These are phyloP conservation scores for Carposina sasakii DNA, from an alignment of 1,140 invertebrate genomes.

Conservation along the genomic window DNA sequence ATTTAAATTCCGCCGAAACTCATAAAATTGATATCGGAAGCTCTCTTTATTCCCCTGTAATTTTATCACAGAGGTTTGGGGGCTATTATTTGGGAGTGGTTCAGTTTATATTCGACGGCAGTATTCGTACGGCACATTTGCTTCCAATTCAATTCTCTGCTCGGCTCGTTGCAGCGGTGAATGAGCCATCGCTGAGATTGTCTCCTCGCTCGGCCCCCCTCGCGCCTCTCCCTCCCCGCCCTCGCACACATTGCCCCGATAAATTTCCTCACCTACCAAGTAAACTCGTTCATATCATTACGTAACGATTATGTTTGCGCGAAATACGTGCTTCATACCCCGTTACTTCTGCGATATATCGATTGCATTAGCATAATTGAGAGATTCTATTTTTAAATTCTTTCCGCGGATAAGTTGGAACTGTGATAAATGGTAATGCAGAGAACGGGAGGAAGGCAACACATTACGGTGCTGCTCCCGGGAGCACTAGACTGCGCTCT, in stretches of 20 bases:
- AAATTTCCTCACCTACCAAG: slow-evolving; percentile 25
- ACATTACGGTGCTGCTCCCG: not conserved
- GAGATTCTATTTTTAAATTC: too few species aligned
- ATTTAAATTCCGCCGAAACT: slow-evolving; percentile 29
- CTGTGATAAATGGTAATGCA: too few species aligned
- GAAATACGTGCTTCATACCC: slow-evolving; percentile 16
- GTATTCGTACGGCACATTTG: slow-evolving; percentile 62
- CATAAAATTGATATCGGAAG: slow-evolving; percentile 30
- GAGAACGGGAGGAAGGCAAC: too few species aligned
- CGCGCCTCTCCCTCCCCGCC: slow-evolving; percentile 11
- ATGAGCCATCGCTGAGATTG: slow-evolving; percentile 63
- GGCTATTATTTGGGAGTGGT: slow-evolving; percentile 41
- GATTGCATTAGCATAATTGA: too few species aligned
- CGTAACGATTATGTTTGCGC: slow-evolving; percentile 17
- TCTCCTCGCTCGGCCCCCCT: slow-evolving; percentile 27
- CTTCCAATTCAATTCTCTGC: slow-evolving; percentile 65
- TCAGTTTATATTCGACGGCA: slow-evolving; percentile 61
- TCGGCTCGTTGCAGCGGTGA: slow-evolving; percentile 60
- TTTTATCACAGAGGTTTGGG: slow-evolving; percentile 40
- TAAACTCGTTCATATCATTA: slow-evolving; percentile 22
- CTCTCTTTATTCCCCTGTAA: slow-evolving; percentile 33
- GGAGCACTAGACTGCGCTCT: not conserved
- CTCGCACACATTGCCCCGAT: slow-evolving; percentile 15
- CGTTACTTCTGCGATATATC: too few species aligned
- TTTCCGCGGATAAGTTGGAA: too few species aligned